Conservation (phyloP, 2,113 vertebrate genomes). For the Rhinopomastus cyanomelas region DNA sequence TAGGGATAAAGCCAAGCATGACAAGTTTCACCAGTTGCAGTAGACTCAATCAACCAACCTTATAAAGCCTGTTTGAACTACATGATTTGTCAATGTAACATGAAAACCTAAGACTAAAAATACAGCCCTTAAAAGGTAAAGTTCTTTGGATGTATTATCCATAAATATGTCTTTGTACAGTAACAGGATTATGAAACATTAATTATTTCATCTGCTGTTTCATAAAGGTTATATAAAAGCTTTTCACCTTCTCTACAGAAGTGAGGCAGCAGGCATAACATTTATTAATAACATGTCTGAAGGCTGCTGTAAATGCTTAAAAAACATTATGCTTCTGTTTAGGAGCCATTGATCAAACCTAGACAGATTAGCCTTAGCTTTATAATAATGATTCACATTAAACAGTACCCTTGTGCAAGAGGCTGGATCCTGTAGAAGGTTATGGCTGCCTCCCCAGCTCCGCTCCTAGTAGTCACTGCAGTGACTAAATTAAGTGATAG, state of each 20-base stretch:
- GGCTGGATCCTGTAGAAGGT: not conserved
- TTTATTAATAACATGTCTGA: not conserved
- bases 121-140: not conserved
- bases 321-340: not conserved
- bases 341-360: not conserved
- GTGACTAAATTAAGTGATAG: not conserved
- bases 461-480: not conserved
- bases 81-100: not conserved
- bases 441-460: not conserved
- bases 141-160: not conserved
- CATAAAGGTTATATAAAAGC: slow-evolving; percentile 35
- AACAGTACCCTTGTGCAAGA: not conserved
- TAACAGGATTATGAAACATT: not conserved
- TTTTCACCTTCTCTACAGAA: slow-evolving; percentile 17
- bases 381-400: not conserved
- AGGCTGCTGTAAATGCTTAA: not conserved
- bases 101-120: not conserved
- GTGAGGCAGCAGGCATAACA: not conserved
- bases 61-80: not conserved
- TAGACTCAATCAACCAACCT: not conserved
- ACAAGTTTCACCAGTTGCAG: not conserved
- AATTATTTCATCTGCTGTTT: slow-evolving; percentile 29
- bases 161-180: not conserved
- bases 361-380: not conserved
- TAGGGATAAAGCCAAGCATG: not conserved